Conservation (phyloP, 1,140 invertebrate genomes). For the Glossosoma conforme region DNA sequence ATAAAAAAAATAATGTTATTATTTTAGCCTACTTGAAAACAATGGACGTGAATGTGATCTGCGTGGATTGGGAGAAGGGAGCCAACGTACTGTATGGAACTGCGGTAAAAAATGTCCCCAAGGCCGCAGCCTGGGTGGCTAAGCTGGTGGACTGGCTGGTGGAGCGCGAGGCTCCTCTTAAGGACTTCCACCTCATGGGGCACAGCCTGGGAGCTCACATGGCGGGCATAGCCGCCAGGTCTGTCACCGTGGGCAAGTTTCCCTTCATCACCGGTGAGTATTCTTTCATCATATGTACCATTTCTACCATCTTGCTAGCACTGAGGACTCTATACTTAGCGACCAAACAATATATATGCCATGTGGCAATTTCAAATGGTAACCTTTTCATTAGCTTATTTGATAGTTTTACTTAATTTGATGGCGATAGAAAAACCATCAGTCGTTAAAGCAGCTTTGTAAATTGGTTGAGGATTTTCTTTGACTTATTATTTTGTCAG, state of each 20-base stretch:
- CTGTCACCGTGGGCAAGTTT: conserved; percentile 22
- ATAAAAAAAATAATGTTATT: conserved; percentile 32
- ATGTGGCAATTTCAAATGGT: too few relatives aligned
- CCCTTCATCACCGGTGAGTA: conserved; percentile 20
- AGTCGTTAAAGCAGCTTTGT: too few relatives aligned
- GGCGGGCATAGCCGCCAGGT: conserved; percentile 44
- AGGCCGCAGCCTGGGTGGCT: conserved; percentile 48
- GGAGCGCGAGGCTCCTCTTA: conserved; percentile 26
- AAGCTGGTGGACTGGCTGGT: conserved; percentile 51
- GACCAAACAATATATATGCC: too few relatives aligned
- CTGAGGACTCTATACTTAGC: too few relatives aligned
- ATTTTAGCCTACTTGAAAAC: conserved; percentile 40
- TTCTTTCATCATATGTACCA: background rate
- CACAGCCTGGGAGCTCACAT: conserved; percentile 58
- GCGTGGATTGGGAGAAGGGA: conserved; percentile 51
- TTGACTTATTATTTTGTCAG: too few relatives aligned
- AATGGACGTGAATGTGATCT: conserved; percentile 52
- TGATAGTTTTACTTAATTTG: too few relatives aligned
- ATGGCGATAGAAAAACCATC: too few relatives aligned
- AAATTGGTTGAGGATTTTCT: too few relatives aligned
- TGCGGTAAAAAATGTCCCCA: conserved; percentile 46
- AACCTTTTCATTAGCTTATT: too few relatives aligned
- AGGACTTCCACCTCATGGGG: conserved; percentile 49
- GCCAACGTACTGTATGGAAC: conserved; percentile 43
- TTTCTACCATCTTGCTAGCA: background rate